These are phyloP conservation scores for Lasioglossum leucozonium DNA, from an alignment of 2,888 invertebrate genomes.

Conservation along the genomic window DNA sequence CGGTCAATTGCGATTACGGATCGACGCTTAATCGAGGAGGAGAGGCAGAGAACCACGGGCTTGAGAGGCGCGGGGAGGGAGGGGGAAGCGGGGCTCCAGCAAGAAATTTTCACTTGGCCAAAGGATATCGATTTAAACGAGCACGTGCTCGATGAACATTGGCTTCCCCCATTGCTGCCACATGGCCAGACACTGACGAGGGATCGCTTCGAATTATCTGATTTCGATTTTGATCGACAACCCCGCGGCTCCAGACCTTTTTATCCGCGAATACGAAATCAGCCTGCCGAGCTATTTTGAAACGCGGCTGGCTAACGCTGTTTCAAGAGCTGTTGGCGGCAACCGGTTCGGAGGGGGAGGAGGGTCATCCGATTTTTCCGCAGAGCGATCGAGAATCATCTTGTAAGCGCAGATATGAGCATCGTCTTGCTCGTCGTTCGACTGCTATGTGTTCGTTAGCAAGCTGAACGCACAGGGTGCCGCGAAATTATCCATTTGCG, in stretches of 20 bases:
- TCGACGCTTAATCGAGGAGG: not conserved
- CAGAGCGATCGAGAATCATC: too few species aligned
- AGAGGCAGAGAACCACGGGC: not conserved
- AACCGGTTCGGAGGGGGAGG: too few species aligned
- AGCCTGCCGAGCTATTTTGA: not conserved
- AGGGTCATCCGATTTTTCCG: too few species aligned
- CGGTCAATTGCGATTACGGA: slow-evolving; percentile 12
- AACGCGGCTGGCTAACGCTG: not conserved
- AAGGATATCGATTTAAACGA: slow-evolving; percentile 1
- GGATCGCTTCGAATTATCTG: slow-evolving; percentile 8
- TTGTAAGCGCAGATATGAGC: too few species aligned
- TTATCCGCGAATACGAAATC: not conserved
- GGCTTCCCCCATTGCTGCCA: not conserved
- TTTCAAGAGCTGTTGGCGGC: too few species aligned
- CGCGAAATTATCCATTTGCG: too few species aligned
- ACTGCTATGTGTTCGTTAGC: too few species aligned
- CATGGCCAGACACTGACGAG: not conserved
- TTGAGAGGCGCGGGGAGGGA: too few species aligned
- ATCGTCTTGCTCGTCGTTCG: too few species aligned
- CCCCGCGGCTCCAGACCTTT: not conserved
- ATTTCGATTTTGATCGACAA: slow-evolving; percentile 9
- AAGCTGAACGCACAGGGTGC: too few species aligned
- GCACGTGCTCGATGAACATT: not conserved
- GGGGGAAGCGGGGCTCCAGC: not conserved
- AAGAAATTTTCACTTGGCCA: slow-evolving; percentile 8